Percentiles rank a stretch among this genome's conserved stretches.
Conservation (phyloP, 2,888 invertebrate genomes). For the Octodonta nipae region DNA sequence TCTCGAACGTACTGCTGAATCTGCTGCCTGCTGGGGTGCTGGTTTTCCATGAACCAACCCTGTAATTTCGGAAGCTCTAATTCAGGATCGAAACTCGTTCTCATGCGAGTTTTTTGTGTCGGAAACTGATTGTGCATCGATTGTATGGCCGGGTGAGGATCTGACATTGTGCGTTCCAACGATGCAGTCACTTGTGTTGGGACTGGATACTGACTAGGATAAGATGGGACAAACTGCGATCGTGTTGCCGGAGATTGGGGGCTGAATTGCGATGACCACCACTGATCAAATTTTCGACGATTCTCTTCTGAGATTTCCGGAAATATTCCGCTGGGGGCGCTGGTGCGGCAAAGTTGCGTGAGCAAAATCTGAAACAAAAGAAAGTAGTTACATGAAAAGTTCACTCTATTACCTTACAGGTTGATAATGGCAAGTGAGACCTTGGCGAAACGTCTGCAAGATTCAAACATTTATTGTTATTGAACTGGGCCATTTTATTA, state of each 20-base stretch:
- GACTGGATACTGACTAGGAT: slow-evolving; percentile 39
- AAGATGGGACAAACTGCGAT: slow-evolving; percentile 35
- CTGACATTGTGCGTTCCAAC: slow-evolving; percentile 41
- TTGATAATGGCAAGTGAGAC: no score
- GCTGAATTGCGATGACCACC: slow-evolving; percentile 68
- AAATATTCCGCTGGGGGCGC: slow-evolving; percentile 50
- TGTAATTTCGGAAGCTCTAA: slow-evolving; percentile 90
- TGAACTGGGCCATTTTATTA: no score
- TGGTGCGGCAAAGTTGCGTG: slow-evolving; percentile 68
- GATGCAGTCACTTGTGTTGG: slow-evolving; percentile 32
- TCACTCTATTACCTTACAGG: no score
- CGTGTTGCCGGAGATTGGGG: slow-evolving; percentile 37
- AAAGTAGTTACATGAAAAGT: no score
- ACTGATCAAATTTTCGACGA: slow-evolving; percentile 78
- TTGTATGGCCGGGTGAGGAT: slow-evolving; percentile 58
- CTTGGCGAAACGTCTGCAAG: no score
- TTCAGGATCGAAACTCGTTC: slow-evolving; percentile 94
- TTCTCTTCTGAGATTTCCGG: slow-evolving; percentile 72
- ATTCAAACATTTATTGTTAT: no score
- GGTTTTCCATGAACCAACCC: slow-evolving; percentile 93
- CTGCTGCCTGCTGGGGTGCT: slow-evolving; percentile 92
- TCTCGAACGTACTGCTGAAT: slow-evolving; percentile 92
- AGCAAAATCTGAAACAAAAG: slow-evolving; percentile 52
- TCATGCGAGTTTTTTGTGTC: slow-evolving; percentile 83
- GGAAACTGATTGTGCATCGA: slow-evolving; percentile 63